Evolutionary conservation across 2,113 vertebrate genomes (phyloP).

Genomic region (Nothocercus nigrocapillus): DNA sequence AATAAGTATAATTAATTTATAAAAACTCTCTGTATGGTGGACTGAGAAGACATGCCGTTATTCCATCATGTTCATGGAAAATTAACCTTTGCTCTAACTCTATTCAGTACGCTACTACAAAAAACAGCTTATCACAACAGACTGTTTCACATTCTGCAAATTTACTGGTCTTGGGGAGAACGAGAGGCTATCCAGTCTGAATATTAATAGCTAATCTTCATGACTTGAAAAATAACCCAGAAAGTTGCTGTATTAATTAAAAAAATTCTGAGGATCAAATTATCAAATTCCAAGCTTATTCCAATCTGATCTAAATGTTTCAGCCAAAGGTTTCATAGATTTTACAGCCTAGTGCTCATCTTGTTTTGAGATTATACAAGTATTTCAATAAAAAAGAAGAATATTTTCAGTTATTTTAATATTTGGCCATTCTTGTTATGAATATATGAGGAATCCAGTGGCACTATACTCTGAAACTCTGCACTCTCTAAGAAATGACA

Average conservation of each 20-base stretch:
- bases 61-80: neutral
- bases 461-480: neutral
- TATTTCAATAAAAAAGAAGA: neutral
- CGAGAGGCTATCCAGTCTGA: too few species aligned
- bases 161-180: too few species aligned
- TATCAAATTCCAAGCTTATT: neutral
- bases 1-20: neutral
- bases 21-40: neutral
- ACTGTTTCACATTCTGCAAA: neutral
- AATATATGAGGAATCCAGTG: neutral
- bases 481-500: neutral
- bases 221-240: accelerated
- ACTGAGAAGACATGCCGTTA: neutral
- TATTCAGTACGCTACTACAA: neutral
- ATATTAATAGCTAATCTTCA: neutral
- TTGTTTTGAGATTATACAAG: neutral
- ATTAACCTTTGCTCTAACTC: neutral
- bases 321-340: neutral
- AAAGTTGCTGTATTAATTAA: neutral
- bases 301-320: neutral
- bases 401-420: neutral
- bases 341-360: neutral
- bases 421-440: neutral
- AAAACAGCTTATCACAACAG: neutral
- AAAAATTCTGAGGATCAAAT: neutral